These are phyloP conservation scores for Bombus superbus DNA, from an alignment of 1,140 invertebrate species.

Conservation along the genomic window DNA sequence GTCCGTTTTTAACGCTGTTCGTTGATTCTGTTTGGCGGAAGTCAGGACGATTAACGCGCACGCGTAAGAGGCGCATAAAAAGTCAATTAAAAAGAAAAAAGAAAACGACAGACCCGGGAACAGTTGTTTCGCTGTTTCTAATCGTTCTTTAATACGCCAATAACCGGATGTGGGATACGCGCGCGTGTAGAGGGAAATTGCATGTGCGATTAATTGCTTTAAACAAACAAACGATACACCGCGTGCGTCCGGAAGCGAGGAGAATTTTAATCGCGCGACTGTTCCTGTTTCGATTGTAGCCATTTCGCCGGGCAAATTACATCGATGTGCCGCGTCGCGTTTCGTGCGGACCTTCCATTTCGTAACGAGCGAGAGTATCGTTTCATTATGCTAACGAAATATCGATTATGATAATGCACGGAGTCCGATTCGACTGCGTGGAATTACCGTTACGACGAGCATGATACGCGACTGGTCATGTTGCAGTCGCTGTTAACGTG, in stretches of 20 bases:
- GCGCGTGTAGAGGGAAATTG: not conserved
- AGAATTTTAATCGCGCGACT: constrained; percentile 17
- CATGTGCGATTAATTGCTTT: not conserved
- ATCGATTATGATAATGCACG: constrained; percentile 54
- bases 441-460: constrained; percentile 11
- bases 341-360: constrained; percentile 20
- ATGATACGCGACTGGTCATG: not conserved
- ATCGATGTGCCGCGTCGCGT: not conserved
- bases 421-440: constrained; percentile 30
- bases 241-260: too few relatives aligned
- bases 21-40: too few relatives aligned
- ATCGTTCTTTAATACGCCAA: not conserved
- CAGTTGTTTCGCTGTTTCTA: too few relatives aligned
- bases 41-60: too few relatives aligned
- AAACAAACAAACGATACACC: not conserved
- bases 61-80: too few relatives aligned
- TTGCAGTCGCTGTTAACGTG: not conserved
- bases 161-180: not conserved
- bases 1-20: too few relatives aligned
- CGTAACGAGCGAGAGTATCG: constrained; percentile 30
- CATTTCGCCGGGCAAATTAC: not conserved
- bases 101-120: too few relatives aligned
- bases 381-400: constrained; percentile 55
- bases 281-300: not conserved
- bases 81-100: too few relatives aligned